Conservation (phyloP, 1,140 invertebrate species). For the Penaeus indicus region DNA sequence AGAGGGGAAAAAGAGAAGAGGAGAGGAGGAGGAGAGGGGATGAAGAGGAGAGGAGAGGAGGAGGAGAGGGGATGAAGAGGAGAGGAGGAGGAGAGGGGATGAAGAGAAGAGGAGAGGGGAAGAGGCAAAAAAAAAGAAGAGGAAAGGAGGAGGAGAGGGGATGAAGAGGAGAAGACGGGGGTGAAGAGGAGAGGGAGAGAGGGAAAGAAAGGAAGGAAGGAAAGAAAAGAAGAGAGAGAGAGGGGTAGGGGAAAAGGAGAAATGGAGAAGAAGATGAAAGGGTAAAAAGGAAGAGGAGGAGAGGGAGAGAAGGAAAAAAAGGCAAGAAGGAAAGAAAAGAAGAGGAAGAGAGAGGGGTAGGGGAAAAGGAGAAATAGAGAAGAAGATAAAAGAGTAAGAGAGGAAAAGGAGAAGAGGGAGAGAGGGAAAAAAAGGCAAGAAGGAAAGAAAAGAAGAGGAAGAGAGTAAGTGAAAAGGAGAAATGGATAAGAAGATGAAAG, state of each 20-base stretch:
- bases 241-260: neutral
- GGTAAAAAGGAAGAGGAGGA: too few species aligned
- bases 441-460: too few species aligned
- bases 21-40: neutral
- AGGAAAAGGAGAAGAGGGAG: too few species aligned
- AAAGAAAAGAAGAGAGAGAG: neutral
- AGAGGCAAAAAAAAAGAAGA: neutral
- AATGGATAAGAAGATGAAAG: too few species aligned
- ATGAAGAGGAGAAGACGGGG: neutral
- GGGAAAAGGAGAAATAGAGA: too few species aligned
- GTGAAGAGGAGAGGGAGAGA: neutral
- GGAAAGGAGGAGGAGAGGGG: conserved; percentile 5
- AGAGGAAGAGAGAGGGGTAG: too few species aligned
- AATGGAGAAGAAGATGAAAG: too few species aligned
- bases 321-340: too few species aligned
- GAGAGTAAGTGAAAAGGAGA: too few species aligned
- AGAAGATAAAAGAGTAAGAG: too few species aligned
- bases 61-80: neutral
- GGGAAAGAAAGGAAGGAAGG: neutral
- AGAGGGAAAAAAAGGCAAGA: too few species aligned
- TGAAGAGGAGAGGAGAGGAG: neutral
- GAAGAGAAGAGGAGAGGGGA: neutral
- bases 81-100: neutral
- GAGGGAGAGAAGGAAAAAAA: too few species aligned
- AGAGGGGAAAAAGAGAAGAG: neutral